These are phyloP conservation scores for Conger conger DNA, from an alignment of 2,113 vertebrate genomes.

Conservation along the genomic window DNA sequence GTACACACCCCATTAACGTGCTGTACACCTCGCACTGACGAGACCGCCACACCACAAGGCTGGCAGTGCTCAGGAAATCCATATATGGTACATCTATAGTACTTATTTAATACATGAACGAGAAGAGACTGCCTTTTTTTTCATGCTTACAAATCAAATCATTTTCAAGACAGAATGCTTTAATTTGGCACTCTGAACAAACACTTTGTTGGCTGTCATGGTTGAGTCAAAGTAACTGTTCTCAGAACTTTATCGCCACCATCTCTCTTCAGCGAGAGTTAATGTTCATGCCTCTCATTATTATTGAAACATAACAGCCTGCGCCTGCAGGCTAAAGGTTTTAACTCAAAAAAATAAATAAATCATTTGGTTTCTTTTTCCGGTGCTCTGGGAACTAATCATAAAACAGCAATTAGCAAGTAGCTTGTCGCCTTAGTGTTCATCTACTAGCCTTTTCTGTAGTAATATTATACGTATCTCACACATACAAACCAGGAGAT, in stretches of 20 bases:
- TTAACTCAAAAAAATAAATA: not conserved
- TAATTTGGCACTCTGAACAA: not conserved
- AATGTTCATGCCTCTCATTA: not conserved
- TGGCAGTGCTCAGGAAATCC: not conserved
- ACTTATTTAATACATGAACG: not conserved
- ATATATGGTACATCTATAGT: not conserved
- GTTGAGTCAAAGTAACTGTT: not conserved
- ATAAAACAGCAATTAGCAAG: not conserved
- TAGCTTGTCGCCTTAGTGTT: not conserved
- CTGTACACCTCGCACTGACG: not conserved
- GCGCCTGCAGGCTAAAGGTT: not conserved
- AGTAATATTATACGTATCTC: not conserved
- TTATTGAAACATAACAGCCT: not conserved
- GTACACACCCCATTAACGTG: not conserved
- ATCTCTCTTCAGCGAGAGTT: not conserved
- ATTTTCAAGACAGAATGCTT: not conserved
- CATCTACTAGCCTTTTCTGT: not conserved
- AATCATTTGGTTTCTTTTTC: not conserved
- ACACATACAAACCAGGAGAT: slow-evolving; percentile 17
- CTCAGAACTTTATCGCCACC: not conserved
- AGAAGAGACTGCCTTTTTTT: not conserved
- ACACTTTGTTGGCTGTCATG: not conserved
- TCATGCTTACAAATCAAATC: not conserved
- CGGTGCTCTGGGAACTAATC: not conserved
- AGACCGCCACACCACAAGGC: not conserved